A percentile compares a stretch with the other conserved stretches of the same genome.
phyloP scores from a whole-genome alignment of 2,113 vertebrate genomes.

The Daphoenositta chrysoptera region DNA sequence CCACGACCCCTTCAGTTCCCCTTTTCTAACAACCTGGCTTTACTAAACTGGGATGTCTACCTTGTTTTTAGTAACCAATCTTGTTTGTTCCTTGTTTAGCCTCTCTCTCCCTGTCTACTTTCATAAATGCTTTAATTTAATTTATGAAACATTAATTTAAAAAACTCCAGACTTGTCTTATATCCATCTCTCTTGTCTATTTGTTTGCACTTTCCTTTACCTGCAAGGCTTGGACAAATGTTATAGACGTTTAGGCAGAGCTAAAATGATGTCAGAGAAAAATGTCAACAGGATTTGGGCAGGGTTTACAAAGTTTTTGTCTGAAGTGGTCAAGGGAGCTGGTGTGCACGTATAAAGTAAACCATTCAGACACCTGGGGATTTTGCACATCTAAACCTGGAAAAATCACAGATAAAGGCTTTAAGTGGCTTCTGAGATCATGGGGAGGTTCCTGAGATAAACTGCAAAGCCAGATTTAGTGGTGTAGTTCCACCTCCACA shows the following conservation, averaged over 20 bases:
- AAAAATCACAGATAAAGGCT: background rate
- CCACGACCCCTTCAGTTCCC: background rate
- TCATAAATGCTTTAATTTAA: background rate
- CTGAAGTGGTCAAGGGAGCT: background rate
- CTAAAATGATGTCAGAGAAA: background rate
- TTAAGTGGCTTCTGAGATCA: background rate
- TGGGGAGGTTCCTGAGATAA: background rate
- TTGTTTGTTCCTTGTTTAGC: background rate
- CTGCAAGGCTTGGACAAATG: background rate
- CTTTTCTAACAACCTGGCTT: background rate
- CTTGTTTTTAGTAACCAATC: background rate
- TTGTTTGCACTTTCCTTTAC: background rate
- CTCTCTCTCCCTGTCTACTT: background rate
- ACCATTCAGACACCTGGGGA: background rate
- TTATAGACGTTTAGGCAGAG: background rate
- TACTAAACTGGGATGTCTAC: background rate
- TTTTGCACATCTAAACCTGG: background rate
- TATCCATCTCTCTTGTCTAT: background rate
- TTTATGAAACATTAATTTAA: background rate
- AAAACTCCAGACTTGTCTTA: background rate
- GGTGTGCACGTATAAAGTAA: fast-evolving
- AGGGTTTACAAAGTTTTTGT: background rate
- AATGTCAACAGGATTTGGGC: background rate
- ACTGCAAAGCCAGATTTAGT: background rate
- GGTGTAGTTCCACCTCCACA: background rate